Evolutionary conservation across 2,113 vertebrate genomes (phyloP), one percentile per base, ranked within the genome.

Genomic region (Toxostoma redivivum): DNA sequence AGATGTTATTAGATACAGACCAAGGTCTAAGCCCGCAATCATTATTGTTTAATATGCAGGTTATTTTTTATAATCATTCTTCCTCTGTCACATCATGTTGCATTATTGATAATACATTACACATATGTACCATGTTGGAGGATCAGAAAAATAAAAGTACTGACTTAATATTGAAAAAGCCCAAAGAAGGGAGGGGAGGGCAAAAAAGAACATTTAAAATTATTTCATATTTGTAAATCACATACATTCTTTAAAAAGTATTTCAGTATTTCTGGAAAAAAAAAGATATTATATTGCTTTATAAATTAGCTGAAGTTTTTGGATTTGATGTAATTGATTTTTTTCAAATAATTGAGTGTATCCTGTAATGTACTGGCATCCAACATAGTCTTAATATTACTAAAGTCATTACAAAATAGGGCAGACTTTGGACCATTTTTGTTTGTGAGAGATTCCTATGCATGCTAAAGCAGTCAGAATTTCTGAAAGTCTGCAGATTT

Each of bases 171-270:
- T 18, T 22, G 11, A 37, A 37, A 44, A 65, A 64, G 12, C 1
- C 9, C 27, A n/a, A 33, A 0, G 4, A 65, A 50, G 7, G 2
- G 7, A 61, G 5, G 5, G 18, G 3, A 71, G 2, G 8, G 18
- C 10, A 90, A n/a, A 72, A 90, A 80, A 37, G 2, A 65, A 65
- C 18, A 5, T 80, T 50, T 69, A 64, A 70, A 86, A 81, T 27
- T 0, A 80, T 10, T 30, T 78, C 6, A 1, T 31, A 69, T 48
- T 76, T 76, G 17, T 8, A 64, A 71, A 81, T 57, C 4, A 56
- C 18, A 74, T 11, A 25, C 1, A 67, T 56, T 78, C 4, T 61
- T 80, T 25, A 3, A 12, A n/a, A 76, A 51, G 10, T 30, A 87
- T 48, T 67, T 85, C 27, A 67, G 19, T 37, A 71, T 47, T 74